Evolutionary conservation across 2,888 invertebrate genomes (phyloP).

Genomic region (Parthenolecanium corni): DNA sequence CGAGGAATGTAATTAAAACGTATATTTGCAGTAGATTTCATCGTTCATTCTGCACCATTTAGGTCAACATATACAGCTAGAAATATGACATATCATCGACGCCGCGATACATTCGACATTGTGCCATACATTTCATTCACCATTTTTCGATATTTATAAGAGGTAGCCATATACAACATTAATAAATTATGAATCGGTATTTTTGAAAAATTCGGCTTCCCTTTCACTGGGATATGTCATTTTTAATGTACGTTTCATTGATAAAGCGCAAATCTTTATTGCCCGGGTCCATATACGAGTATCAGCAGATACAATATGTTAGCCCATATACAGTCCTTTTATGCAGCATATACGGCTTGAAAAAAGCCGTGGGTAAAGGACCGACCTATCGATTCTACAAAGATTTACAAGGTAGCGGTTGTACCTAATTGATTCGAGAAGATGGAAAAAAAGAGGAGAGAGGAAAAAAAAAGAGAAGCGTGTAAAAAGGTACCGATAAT

Average conservation of each 20-base stretch:
- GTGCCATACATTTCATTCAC: neutral
- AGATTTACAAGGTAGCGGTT: conserved; percentile 28
- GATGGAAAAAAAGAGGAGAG: too few species aligned
- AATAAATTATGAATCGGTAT: conserved; percentile 7
- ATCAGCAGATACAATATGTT: neutral
- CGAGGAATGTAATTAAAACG: too few species aligned
- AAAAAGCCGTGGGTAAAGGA: conserved; percentile 4
- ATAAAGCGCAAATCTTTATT: conserved; percentile 12
- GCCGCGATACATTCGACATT: neutral
- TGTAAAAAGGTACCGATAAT: conserved; percentile 26
- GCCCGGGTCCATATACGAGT: neutral
- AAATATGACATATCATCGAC: too few species aligned
- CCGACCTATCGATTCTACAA: conserved; percentile 19
- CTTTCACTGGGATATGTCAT: conserved; percentile 2
- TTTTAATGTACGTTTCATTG: conserved; percentile 18
- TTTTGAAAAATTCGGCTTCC: neutral
- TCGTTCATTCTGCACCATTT: too few species aligned
- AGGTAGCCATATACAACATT: conserved; percentile 2
- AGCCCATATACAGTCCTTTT: too few species aligned
- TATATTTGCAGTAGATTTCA: too few species aligned
- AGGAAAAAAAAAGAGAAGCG: neutral
- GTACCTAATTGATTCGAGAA: conserved; percentile 23
- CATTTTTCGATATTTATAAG: neutral
- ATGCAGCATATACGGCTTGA: too few species aligned
- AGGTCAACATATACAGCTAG: too few species aligned